Evolutionary conservation across 2,113 vertebrate genomes (phyloP), one percentile per base, ranked within the genome.

Genomic region (Montifringilla adamsi): DNA sequence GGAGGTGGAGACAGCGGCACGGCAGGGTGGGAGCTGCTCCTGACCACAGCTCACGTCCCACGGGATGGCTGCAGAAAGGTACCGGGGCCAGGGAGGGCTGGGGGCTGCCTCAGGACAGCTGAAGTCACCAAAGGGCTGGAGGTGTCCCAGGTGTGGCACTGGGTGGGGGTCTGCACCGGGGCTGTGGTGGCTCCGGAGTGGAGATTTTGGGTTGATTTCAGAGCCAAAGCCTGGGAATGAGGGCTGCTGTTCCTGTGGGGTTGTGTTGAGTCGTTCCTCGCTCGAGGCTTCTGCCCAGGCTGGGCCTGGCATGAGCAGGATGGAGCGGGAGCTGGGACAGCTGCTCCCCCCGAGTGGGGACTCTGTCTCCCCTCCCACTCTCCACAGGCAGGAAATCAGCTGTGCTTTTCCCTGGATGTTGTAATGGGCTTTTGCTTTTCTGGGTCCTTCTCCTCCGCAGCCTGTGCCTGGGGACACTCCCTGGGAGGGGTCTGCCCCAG

Each of bases 361-460:
- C 8, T 49, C 41, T 11, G 31, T 3, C 22, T 41, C 41, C 35
- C 11, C 43, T 44, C 24, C 2, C 74, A 3, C 15, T 1, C 12
- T 5, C 27, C 44, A 2, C 0, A 5, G 0, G 9, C 0, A 3
- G 46, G 37, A 28, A 50, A 5, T 9, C 0, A 3, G 41, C 3
- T 11, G 6, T 8, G 12, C 1, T 22, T 72, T 30, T 2, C 13
- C 66, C 52, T 4, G 5, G 46, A 33, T 58, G 60, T 28, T 2
- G 2, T 11, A 7, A 28, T 4, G 52, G 18, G 10, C 6, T 55
- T 87, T 35, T 64, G 33, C 33, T 19, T 21, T 55, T 9, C 22
- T 39, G 60, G 41, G 24, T 12, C 49, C 50, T 41, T 19, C 60
- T 49, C 47, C 46, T 8, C 4, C 0, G 0, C 37, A n/a, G 35